These are phyloP conservation scores for Orbicella faveolata DNA, from an alignment of 64 coral and sea anemone genomes.

Conservation along the genomic window DNA sequence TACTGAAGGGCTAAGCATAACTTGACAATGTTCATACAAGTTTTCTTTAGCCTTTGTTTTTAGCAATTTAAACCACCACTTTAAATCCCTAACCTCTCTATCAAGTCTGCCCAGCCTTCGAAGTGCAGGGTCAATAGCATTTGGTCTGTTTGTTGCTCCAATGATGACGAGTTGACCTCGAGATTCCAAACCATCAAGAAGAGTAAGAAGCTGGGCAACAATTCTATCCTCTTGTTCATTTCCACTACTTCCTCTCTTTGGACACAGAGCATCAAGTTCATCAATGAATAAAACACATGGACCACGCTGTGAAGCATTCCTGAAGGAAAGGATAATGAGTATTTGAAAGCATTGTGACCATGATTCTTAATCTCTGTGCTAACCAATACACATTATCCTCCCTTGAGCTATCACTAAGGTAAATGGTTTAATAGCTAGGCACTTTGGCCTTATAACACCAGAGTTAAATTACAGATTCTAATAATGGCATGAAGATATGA, in stretches of 20 bases:
- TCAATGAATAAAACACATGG: slow-evolving; percentile 97
- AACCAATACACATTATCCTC: too few species aligned
- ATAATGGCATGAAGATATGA: too few species aligned
- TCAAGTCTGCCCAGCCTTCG: slow-evolving; percentile 97
- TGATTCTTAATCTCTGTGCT: too few species aligned
- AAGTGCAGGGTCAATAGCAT: slow-evolving; percentile 91
- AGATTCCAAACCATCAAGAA: slow-evolving; percentile 87
- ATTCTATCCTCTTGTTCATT: slow-evolving; percentile 89
- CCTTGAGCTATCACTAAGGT: too few species aligned
- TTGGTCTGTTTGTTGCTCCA: slow-evolving; percentile 97
- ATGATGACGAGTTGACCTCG: slow-evolving; percentile 76
- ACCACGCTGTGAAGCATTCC: slow-evolving; percentile 65
- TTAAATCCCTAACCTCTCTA: slow-evolving; percentile 55
- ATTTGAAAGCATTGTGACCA: background rate
- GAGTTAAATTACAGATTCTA: too few species aligned
- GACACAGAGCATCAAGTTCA: slow-evolving; percentile 96
- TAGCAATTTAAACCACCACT: too few species aligned
- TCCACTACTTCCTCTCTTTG: slow-evolving; percentile 78
- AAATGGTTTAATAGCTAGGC: too few species aligned
- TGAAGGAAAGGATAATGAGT: background rate
- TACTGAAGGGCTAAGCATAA: too few species aligned
- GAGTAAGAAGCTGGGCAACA: slow-evolving; percentile 86
- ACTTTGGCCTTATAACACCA: too few species aligned
- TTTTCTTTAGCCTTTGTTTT: too few species aligned
- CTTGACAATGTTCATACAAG: too few species aligned